Base-by-base conservation (phyloP, 2,797 vertebrate genomes). In the Danio albolineatus region DNA sequence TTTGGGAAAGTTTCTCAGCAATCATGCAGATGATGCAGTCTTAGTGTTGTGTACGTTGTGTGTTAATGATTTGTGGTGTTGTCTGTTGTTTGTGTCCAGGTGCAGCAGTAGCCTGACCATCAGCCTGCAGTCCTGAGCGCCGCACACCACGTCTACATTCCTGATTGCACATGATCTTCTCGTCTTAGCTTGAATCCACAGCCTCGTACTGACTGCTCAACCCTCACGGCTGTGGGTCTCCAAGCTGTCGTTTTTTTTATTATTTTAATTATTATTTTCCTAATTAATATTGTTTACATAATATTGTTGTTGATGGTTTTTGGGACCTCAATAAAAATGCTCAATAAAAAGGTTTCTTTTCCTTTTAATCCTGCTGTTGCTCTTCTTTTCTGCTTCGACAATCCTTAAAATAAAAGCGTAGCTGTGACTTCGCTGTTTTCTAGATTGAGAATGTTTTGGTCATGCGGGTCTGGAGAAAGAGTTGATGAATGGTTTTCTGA, bases 221-320 rank as follows among this genome's bases (percentile, higher is more conserved):
- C 85, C 78, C 83, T 86, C 84, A 87, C 92, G 92, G 90, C 88
- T 85, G 90, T 93, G 92, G 91, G 92, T 89, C 92, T 86, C 90
- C 90, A 92, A 90, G 89, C 89, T 89, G 90, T 92, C 91, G 91
- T 91, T 90, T 85, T 62, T 82, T 28, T 28, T 75, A 65, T 79
- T 87, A 83, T 86, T 82, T 28, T 28, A 28, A 82, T 84, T 82
- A 73, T 90, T 91, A 62, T 90, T 89, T 91, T 90, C 88, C 92
- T 94, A 88, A 92, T 90, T 94, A 92, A 92, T 94, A 93, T 94
- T 94, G 94, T 94, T 94, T 92, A 92, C 93, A 92, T 92, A 94
- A 93, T 95, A 91, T 94, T 93, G 93, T 94, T 93, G 93, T 94
- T 93, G 90, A 90, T 93, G 92, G 86, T 92, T 92, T 95, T 94